Percentiles rank a stretch among this genome's conserved stretches.
These are phyloP conservation scores for Drosophila athabasca DNA, from an alignment of 1,140 invertebrate genomes.

Conservation along the genomic window DNA sequence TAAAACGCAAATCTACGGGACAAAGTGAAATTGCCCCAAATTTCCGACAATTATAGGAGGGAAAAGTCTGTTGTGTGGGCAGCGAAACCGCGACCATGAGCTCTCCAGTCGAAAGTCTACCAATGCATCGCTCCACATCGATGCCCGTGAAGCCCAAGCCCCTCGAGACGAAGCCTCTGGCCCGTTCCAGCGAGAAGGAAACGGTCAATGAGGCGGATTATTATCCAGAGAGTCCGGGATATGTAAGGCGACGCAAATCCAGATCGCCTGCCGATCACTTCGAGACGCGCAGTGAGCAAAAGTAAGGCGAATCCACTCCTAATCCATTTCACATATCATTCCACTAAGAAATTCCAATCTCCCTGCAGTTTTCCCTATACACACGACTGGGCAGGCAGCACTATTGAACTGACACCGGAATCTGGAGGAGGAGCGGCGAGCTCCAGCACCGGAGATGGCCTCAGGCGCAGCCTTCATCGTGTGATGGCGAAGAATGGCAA, in stretches of 20 bases:
- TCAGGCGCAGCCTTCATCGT: constrained; percentile 60
- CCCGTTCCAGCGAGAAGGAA: constrained; percentile 76
- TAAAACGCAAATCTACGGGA: constrained; percentile 74
- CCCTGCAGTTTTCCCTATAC: constrained; percentile 63
- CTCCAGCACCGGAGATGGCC: constrained; percentile 31
- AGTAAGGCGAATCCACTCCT: constrained; percentile 47
- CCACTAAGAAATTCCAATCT: background rate
- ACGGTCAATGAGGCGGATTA: constrained; percentile 71
- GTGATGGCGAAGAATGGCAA: constrained; percentile 80
- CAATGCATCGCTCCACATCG: constrained; percentile 76
- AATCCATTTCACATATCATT: constrained; percentile 1
- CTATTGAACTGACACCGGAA: constrained; percentile 71
- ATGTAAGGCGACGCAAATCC: constrained; percentile 56
- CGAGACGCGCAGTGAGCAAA: constrained; percentile 75
- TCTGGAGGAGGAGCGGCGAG: background rate
- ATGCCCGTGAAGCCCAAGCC: constrained; percentile 80
- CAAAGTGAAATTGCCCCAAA: constrained; percentile 67
- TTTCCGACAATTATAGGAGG: constrained; percentile 60
- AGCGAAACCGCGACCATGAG: constrained; percentile 2
- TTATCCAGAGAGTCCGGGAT: constrained; percentile 76
- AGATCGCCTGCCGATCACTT: constrained; percentile 48
- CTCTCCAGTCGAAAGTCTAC: constrained; percentile 22
- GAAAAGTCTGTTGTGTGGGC: constrained; percentile 54
- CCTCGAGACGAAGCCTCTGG: constrained; percentile 61
- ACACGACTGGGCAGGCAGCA: constrained; percentile 77